Conservation (phyloP, 2,113 vertebrate genomes). For the Myotis yumanensis region DNA sequence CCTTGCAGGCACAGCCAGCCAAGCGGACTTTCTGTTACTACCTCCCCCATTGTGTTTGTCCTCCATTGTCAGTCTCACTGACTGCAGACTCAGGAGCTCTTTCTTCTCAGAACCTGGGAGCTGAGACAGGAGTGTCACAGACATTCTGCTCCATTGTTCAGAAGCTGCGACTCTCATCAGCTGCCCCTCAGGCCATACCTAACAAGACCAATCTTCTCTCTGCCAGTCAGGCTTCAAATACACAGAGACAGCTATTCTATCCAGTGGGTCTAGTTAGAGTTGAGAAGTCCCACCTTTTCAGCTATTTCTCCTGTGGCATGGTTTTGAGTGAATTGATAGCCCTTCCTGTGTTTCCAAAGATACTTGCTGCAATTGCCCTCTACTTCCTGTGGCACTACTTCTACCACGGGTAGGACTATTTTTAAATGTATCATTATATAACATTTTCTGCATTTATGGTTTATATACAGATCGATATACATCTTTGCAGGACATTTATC, state of each 20-base stretch:
- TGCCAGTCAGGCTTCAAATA: not conserved
- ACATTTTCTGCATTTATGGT: not conserved
- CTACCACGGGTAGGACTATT: not conserved
- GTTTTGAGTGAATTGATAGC: not conserved
- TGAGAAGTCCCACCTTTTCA: not conserved
- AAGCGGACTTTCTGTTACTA: not conserved
- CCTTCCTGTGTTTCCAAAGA: not conserved
- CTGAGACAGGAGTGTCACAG: not conserved
- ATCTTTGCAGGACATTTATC: not conserved
- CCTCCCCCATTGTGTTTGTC: not conserved
- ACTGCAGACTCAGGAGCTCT: not conserved
- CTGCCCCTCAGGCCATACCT: too few species aligned
- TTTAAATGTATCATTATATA: not conserved
- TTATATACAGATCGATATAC: not conserved
- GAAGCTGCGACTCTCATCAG: not conserved
- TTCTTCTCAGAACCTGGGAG: not conserved
- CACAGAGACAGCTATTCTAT: not conserved
- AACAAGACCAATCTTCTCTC: not conserved
- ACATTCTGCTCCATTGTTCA: not conserved
- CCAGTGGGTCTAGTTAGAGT: not conserved
- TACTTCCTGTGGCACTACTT: not conserved
- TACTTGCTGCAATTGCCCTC: not conserved
- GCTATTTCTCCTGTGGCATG: not conserved
- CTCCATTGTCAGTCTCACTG: accelerated
- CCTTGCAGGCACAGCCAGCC: not conserved